Base-by-base conservation (phyloP, 2,113 vertebrate species). In the Himantopus leucocephalus region DNA sequence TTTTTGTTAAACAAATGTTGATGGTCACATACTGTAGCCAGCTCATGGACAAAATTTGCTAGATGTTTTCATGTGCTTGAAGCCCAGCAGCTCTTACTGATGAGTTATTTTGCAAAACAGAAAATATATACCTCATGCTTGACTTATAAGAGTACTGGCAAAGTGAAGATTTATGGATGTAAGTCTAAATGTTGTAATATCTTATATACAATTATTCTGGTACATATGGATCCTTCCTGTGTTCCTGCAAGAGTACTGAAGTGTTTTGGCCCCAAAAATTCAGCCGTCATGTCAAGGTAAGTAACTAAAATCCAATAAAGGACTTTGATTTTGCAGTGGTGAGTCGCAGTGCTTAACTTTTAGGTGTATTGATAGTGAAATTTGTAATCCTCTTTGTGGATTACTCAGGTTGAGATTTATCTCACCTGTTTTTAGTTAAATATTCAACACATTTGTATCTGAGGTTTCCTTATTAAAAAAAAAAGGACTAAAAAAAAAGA, bases 251-350 rank as follows among this genome's bases (percentile, higher is more conserved):
- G 48, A 29, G 15, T 29, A 52, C 13, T 18, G 14, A 75, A 75
- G 3, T 29, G 14, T 14, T 80, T 56, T 58, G 10, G 2, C 10
- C 55, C 5, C 7, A 66, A 53, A 83, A 85, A 47, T 14, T 39
- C 21, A 62, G 2, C 9, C 50, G 1, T 35, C 2, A 15, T 45
- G 2, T 43, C 12, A 78, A 53, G 21, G 10, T 1, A 34, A 53
- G 21, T 18, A 34, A 0, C 4, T 67, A 48, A 52, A 88, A 67
- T 15, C 6, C 2, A 14, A 78, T 66, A 87, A 79, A 10, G 7
- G 9, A 29, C 2, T 59, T 82, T 41, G 4, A 23, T 72, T 75
- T 67, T 62, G 3, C 19, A 60, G 1, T 8, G 1, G 4, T 59
- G 34, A 72, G 18, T 20, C 21, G 50, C 14, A 43, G 6, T 12